A percentile compares a stretch with the other conserved stretches of the same genome.
These are phyloP conservation scores for Pycnonotus jocosus DNA, from an alignment of 2,113 vertebrate genomes.

Conservation along the genomic window DNA sequence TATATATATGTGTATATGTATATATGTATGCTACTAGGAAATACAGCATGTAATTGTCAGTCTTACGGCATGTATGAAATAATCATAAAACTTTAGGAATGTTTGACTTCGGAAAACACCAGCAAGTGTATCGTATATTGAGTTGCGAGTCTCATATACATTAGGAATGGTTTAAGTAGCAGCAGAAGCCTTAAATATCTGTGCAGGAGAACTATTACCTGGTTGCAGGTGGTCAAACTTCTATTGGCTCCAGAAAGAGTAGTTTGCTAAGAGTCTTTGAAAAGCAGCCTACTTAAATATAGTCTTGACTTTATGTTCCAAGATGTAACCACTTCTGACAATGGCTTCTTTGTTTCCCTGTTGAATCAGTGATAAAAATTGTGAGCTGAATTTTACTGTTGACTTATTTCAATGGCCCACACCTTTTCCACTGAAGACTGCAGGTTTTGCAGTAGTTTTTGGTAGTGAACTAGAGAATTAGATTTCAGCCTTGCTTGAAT, in stretches of 20 bases:
- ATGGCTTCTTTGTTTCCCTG: constrained; percentile 47
- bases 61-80: neutral
- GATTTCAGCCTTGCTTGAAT: neutral
- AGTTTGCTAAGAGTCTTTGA: constrained; percentile 1
- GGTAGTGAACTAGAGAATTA: neutral
- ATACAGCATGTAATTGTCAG: neutral
- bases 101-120: neutral
- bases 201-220: neutral
- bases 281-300: neutral
- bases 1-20: neutral
- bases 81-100: neutral
- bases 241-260: neutral
- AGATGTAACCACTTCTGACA: constrained; percentile 15
- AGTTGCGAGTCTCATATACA: rapidly evolving
- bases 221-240: constrained; percentile 18
- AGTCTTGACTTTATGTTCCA: constrained; percentile 8
- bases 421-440: constrained; percentile 9
- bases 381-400: constrained; percentile 32
- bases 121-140: rapidly evolving
- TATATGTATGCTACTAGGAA: neutral
- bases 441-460: neutral
- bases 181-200: neutral
- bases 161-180: neutral
- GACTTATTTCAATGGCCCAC: neutral
- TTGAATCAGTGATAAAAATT: constrained; percentile 47